Percentiles rank a stretch among this genome's conserved stretches.
These are phyloP conservation scores for Melinaea marsaeus DNA, from an alignment of 2,888 invertebrate genomes.

Conservation along the genomic window DNA sequence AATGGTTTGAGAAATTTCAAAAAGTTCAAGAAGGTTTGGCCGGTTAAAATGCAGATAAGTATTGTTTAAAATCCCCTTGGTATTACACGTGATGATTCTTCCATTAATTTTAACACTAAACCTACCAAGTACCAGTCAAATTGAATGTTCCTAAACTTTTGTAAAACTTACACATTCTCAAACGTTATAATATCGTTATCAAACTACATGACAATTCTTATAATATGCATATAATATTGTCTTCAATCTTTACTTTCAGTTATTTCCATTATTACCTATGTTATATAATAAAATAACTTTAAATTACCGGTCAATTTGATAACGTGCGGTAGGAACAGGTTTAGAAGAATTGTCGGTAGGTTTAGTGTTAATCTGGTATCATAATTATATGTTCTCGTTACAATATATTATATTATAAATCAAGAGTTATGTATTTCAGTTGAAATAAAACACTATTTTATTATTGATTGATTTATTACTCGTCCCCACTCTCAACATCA, in stretches of 20 bases:
- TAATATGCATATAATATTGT: too few species aligned
- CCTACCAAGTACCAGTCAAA: too few species aligned
- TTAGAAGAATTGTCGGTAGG: too few species aligned
- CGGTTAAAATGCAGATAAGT: conserved; percentile 57
- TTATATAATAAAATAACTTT: too few species aligned
- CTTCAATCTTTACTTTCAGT: too few species aligned
- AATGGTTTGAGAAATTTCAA: conserved; percentile 58
- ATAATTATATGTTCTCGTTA: neutral
- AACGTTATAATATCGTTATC: too few species aligned
- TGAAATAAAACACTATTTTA: neutral
- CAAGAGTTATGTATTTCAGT: neutral
- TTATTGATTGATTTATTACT: conserved; percentile 22
- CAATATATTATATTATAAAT: conserved; percentile 2
- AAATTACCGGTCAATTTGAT: too few species aligned
- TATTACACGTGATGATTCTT: conserved; percentile 8
- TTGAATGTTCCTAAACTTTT: too few species aligned
- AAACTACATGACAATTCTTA: too few species aligned
- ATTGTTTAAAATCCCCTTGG: conserved; percentile 42
- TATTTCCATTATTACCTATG: too few species aligned
- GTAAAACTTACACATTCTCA: too few species aligned
- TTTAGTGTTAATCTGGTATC: neutral
- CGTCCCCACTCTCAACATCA: conserved; percentile 25
- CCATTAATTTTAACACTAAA: neutral
- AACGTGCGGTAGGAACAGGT: too few species aligned
- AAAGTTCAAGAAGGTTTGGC: conserved; percentile 72